Percentiles rank a stretch among this genome's conserved stretches.
phyloP scores from a whole-genome alignment of 30 jellyfish, hydroid and myxozoan species.

The Nemopilema nomurai region DNA sequence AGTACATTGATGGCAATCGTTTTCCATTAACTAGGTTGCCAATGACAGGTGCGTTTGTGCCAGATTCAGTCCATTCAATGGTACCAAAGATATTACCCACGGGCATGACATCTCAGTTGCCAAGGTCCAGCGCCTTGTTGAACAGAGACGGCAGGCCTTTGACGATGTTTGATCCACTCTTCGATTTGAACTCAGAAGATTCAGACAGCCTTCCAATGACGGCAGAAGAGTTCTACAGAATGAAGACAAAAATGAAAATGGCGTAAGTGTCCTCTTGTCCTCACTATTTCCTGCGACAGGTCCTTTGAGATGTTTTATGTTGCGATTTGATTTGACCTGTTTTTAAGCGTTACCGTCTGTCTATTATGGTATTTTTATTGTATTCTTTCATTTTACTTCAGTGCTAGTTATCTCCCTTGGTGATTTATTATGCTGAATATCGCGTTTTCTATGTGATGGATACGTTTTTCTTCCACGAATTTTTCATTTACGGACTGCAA shows the following conservation, averaged over 20 bases:
- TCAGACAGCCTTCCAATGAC: constrained; percentile 61
- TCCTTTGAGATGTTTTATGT: too few species aligned
- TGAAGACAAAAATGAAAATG: constrained; percentile 73
- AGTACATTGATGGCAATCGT: too few species aligned
- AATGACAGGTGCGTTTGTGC: constrained; percentile 31
- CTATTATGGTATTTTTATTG: too few species aligned
- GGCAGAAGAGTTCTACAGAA: constrained; percentile 91
- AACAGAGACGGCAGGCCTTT: constrained; percentile 10
- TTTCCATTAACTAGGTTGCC: constrained; percentile 40
- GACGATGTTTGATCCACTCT: constrained; percentile 43
- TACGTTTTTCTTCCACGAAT: too few species aligned
- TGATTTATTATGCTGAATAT: too few species aligned
- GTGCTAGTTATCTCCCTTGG: too few species aligned
- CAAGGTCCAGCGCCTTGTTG: constrained; percentile 22
- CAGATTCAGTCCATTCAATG: constrained; percentile 54
- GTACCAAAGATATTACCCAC: constrained; percentile 37
- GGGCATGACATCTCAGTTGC: constrained; percentile 1
- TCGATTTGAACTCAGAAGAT: constrained; percentile 24
- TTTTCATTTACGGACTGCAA: background rate
- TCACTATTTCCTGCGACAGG: too few species aligned
- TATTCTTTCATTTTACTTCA: too few species aligned
- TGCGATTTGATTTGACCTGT: too few species aligned
- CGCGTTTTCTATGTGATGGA: too few species aligned
- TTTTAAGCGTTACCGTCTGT: too few species aligned
- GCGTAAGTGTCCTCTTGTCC: constrained; percentile 50